Conservation (phyloP, 1,140 invertebrate species). For the Protaetia brevitarsis region DNA sequence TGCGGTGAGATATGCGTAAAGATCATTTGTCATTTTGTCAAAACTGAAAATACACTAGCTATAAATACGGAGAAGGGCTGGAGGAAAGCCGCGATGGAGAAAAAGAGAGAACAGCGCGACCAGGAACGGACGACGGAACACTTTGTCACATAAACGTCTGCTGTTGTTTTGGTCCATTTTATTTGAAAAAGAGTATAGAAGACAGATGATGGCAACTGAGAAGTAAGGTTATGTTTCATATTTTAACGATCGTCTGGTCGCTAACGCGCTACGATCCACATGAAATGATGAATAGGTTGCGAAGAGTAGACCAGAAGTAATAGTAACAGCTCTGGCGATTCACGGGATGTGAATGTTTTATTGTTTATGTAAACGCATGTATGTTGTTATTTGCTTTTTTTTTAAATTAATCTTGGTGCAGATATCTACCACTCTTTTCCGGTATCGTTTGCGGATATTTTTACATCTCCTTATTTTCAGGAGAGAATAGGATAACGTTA, state of each 20-base stretch:
- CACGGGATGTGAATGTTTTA: background rate
- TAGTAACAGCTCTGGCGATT: constrained; percentile 2
- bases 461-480: too few relatives aligned
- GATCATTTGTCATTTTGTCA: constrained; percentile 18
- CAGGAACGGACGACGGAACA: constrained; percentile 5
- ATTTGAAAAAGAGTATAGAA: constrained; percentile 1
- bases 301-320: background rate
- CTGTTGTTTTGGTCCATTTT: constrained; percentile 7
- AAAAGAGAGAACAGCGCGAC: constrained; percentile 9
- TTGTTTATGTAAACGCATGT: background rate
- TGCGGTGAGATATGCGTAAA: background rate
- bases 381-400: background rate
- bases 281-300: constrained; percentile 16
- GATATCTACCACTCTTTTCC: background rate
- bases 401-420: background rate
- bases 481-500: too few relatives aligned
- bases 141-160: constrained; percentile 10
- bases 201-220: background rate
- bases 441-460: background rate
- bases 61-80: background rate
- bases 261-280: constrained; percentile 8
- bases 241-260: constrained; percentile 10
- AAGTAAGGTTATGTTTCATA: constrained; percentile 8
- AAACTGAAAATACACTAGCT: constrained; percentile 11
- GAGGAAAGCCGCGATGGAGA: background rate